Percentiles rank a stretch among this genome's conserved stretches.
These are phyloP conservation scores for Clinocottus analis DNA, from an alignment of 2,113 vertebrate species.

Conservation along the genomic window DNA sequence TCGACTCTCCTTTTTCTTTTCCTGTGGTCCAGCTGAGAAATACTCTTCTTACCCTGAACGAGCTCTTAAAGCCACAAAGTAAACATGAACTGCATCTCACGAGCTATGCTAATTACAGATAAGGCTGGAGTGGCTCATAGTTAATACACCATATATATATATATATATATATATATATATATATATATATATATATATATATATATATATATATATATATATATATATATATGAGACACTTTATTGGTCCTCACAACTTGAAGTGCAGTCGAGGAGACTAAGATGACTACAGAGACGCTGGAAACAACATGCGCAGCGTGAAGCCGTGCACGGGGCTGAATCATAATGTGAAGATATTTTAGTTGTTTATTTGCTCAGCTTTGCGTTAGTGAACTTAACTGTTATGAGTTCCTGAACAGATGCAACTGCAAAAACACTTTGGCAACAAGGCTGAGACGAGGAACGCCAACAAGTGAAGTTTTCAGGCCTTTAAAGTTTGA, in stretches of 20 bases:
- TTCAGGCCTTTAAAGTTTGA: slow-evolving; percentile 43
- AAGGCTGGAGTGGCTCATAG: slow-evolving; percentile 51
- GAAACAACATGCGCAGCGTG: no score
- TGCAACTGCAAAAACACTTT: slow-evolving; percentile 43
- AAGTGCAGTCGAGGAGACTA: slow-evolving; percentile 10
- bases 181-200: no score
- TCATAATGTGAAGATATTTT: slow-evolving; percentile 35
- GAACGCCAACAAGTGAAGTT: slow-evolving; percentile 29
- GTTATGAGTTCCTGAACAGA: slow-evolving; percentile 49
- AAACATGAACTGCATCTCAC: slow-evolving; percentile 62
- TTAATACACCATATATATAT: no score
- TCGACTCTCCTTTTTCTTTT: slow-evolving; percentile 17
- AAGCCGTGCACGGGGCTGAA: no score
- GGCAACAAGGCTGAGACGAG: slow-evolving; percentile 46
- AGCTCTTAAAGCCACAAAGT: slow-evolving; percentile 59
- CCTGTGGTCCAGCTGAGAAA: slow-evolving; percentile 19
- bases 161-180: no score
- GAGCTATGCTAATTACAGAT: slow-evolving; percentile 76
- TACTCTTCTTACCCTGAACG: no score
- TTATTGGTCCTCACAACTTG: slow-evolving; percentile 26
- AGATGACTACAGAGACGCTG: slow-evolving; percentile 38
- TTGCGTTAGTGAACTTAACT: slow-evolving; percentile 48
- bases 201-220: no score
- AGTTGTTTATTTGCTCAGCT: slow-evolving; percentile 60
- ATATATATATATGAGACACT: no score